Conservation (phyloP, 2,113 vertebrate genomes). For the Myiozetetes cayanensis region DNA sequence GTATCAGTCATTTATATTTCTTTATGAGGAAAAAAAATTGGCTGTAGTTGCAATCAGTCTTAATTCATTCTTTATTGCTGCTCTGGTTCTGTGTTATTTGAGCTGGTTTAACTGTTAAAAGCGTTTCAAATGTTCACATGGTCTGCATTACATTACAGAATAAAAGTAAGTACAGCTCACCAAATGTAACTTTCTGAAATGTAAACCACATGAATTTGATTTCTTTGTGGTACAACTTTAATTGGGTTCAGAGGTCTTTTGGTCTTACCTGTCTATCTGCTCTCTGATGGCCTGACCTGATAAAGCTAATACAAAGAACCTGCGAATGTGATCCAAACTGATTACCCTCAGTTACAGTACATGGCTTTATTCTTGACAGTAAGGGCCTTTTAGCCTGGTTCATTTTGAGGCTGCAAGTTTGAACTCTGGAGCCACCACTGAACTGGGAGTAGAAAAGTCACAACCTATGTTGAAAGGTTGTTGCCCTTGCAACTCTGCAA, state of each 20-base stretch:
- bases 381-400: background rate
- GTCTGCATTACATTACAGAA: conserved; percentile 84
- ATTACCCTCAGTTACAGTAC: conserved; percentile 55
- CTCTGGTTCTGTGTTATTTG: conserved; percentile 84
- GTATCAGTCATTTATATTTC: conserved; percentile 49
- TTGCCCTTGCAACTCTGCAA: background rate
- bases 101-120: conserved; percentile 83
- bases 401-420: background rate
- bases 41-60: conserved; percentile 80
- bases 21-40: conserved; percentile 70
- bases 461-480: background rate
- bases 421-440: background rate
- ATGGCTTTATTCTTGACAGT: background rate
- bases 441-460: background rate
- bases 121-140: conserved; percentile 84
- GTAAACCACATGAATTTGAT: conserved; percentile 85
- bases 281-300: conserved; percentile 73
- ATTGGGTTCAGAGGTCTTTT: conserved; percentile 80
- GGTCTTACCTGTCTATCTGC: conserved; percentile 82
- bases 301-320: conserved; percentile 78
- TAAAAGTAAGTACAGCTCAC: conserved; percentile 83
- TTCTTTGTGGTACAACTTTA: conserved; percentile 83
- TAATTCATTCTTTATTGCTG: conserved; percentile 87
- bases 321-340: conserved; percentile 26
- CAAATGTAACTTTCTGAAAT: conserved; percentile 84